phyloP scores from a whole-genome alignment of 1,140 invertebrate species.

The Episyrphus balteatus region DNA sequence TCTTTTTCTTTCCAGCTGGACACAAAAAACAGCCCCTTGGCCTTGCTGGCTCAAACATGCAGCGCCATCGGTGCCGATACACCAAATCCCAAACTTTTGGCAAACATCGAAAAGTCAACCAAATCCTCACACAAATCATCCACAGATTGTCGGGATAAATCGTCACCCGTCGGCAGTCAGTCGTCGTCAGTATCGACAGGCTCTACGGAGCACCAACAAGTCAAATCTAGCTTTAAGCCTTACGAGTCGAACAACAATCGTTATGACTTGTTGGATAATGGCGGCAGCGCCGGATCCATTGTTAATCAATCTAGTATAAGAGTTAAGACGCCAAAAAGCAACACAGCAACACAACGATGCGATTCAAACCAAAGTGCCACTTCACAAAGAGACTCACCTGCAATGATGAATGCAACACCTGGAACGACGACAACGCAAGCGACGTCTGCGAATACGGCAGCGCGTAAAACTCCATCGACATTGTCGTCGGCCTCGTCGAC shows the following conservation, averaged over 20 bases:
- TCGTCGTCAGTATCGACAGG: conserved; percentile 31
- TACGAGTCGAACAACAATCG: conserved; percentile 49
- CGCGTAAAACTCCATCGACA: background rate
- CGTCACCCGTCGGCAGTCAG: conserved; percentile 38
- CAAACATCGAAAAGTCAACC: conserved; percentile 55
- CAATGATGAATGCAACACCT: background rate
- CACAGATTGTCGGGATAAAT: conserved; percentile 47
- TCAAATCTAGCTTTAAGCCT: conserved; percentile 56
- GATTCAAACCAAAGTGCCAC: conserved; percentile 37
- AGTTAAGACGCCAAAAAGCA: conserved; percentile 26
- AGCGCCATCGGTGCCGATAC: conserved; percentile 87
- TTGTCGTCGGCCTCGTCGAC: conserved; percentile 3
- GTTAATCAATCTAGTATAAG: conserved; percentile 33
- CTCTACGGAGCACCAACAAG: conserved; percentile 35
- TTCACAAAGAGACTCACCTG: conserved; percentile 32
- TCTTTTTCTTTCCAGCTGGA: conserved; percentile 70
- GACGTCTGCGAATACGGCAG: background rate
- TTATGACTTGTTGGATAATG: conserved; percentile 8
- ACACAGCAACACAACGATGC: conserved; percentile 20
- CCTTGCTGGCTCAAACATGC: conserved; percentile 86
- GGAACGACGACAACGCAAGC: conserved; percentile 1
- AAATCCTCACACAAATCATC: conserved; percentile 31
- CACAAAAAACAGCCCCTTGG: conserved; percentile 89
- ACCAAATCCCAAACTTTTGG: conserved; percentile 56
- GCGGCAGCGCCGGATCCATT: conserved; percentile 19